Evolutionary conservation across 2,797 vertebrate genomes (phyloP).

Genomic region (Agapornis canus): DNA sequence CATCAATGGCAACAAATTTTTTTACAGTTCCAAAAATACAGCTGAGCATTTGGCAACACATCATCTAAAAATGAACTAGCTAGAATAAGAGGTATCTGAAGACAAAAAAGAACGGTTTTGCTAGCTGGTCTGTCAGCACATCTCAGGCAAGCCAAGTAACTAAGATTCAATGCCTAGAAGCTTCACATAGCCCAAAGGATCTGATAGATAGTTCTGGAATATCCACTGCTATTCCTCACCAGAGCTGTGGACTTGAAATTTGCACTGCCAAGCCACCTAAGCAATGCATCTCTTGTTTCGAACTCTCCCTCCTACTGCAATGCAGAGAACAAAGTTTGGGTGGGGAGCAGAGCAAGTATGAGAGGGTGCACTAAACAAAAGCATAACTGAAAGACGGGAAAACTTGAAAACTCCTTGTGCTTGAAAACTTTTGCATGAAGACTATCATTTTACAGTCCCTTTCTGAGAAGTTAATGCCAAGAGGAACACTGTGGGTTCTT

Average conservation of each 20-base stretch:
- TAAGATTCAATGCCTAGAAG: not conserved
- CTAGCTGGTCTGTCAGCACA: not conserved
- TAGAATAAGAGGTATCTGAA: not conserved
- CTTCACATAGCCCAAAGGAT: not conserved
- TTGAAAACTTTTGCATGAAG: not conserved
- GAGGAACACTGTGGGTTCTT: not conserved
- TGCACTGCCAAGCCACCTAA: not conserved
- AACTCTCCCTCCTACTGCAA: not conserved
- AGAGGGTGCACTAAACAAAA: not conserved
- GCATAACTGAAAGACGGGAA: not conserved
- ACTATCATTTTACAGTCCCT: not conserved
- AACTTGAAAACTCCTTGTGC: not conserved
- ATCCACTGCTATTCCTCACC: not conserved
- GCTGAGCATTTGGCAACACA: not conserved
- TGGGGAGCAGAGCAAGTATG: not conserved
- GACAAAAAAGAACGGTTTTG: not conserved
- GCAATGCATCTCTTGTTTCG: not conserved
- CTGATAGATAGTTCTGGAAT: not conserved
- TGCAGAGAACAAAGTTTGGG: not conserved
- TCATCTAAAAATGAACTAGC: not conserved
- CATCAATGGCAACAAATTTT: not conserved
- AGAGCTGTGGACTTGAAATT: not conserved
- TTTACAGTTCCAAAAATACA: not conserved
- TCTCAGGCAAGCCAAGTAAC: not conserved
- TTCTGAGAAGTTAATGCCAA: not conserved